Evolutionary conservation across 2,113 vertebrate genomes (phyloP).

Genomic region (Archilochus colubris): DNA sequence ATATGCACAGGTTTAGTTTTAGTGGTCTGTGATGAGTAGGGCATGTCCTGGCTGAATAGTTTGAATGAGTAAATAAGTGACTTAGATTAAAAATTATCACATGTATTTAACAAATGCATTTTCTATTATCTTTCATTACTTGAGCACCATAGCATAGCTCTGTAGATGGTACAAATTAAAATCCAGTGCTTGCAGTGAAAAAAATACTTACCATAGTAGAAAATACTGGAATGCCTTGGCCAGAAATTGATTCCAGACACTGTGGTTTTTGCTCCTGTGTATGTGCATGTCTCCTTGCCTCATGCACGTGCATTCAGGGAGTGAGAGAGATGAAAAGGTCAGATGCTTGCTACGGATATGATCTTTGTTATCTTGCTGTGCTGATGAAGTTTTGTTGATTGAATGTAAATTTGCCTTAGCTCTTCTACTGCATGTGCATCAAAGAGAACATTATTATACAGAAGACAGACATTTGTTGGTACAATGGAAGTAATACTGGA

Average conservation of each 20-base stretch:
- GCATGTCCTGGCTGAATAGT: not conserved
- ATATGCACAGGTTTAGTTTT: not conserved
- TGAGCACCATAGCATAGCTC: not conserved
- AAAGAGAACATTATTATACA: not conserved
- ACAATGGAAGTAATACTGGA: not conserved
- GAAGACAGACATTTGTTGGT: not conserved
- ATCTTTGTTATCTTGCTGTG: not conserved
- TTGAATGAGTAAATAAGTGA: not conserved
- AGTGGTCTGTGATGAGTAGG: not conserved
- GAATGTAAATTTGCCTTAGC: slow-evolving; percentile 19
- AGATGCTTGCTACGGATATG: not conserved
- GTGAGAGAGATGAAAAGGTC: slow-evolving; percentile 12
- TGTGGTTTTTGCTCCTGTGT: not conserved
- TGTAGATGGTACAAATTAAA: not conserved
- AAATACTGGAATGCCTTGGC: not conserved
- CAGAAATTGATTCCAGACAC: not conserved
- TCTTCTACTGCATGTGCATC: not conserved
- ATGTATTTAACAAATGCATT: not conserved
- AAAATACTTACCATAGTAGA: not conserved
- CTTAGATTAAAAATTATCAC: not conserved
- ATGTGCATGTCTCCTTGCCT: not conserved
- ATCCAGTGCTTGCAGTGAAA: not conserved
- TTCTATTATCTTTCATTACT: not conserved
- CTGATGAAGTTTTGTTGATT: slow-evolving; percentile 52
- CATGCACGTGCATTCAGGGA: not conserved